A percentile compares a stretch with the other conserved stretches of the same genome.
phyloP scores from a whole-genome alignment of 2,113 vertebrate genomes.

The Pteropus alecto region DNA sequence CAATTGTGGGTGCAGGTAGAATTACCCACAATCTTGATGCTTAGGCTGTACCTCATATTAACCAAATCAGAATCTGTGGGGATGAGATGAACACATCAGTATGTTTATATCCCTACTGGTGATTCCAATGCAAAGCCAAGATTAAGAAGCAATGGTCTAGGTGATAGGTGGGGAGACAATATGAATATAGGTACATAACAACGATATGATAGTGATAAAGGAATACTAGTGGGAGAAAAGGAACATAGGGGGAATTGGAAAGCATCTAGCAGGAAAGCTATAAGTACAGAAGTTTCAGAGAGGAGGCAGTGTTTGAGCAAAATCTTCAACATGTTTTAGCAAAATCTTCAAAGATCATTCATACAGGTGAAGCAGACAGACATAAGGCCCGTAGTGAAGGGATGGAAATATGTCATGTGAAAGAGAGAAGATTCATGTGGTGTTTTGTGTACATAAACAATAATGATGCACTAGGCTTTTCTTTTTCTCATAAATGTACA shows the following conservation, averaged over 20 bases:
- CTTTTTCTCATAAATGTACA: background rate
- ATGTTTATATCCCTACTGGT: background rate
- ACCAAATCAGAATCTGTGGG: background rate
- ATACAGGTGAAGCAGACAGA: background rate
- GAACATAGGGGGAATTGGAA: background rate
- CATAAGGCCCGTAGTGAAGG: accelerated
- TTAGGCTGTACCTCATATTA: background rate
- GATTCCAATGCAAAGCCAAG: background rate
- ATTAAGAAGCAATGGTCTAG: background rate
- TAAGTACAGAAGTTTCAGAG: background rate
- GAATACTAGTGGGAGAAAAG: background rate
- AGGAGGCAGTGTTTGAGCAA: background rate
- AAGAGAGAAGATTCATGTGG: background rate
- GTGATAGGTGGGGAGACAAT: background rate
- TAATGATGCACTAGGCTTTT: background rate
- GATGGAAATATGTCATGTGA: background rate
- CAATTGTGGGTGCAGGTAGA: background rate
- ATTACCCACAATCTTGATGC: background rate
- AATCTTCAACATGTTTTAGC: background rate
- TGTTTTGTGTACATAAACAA: background rate
- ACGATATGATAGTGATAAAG: background rate
- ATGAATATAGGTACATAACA: background rate
- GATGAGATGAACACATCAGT: background rate
- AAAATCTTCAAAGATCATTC: background rate
- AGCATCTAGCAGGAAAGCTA: background rate